Evolutionary conservation across 2,888 invertebrate species (phyloP), one percentile per base, ranked within the genome.

Genomic region (Andrena hattorfiana): DNA sequence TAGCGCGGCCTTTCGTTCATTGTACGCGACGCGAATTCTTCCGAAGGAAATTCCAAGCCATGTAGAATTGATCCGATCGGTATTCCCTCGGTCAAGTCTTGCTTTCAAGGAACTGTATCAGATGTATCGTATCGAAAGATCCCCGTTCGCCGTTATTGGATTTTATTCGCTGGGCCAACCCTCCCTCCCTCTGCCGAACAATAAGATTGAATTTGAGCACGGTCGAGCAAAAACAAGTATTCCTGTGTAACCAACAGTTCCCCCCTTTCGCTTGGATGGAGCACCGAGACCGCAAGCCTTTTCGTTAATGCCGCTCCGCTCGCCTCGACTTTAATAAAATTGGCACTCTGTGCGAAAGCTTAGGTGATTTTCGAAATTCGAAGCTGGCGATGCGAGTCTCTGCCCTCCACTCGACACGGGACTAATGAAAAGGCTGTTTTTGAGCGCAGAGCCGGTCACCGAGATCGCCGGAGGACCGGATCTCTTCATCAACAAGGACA

Each of bases 401-500:
- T 32, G 16, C 13, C 10, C 13, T 56, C 10, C 32, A 32, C 26
- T 49, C 1, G 13, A 10, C 10, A 56, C 8, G 7, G 10, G 10
- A 10, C 5, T 35, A 48, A 23, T 23, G 32, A 64, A 56, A 56
- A 7, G n/a, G 0, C n/a, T 13, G 10, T 23, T 51, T 56, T 10
- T 77, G 26, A 63, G 94, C 94, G 16, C 95, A 98, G 97, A 98
- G 93, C 97, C 97, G 68, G 96, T 97, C 90, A 97, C 97, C 54
- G 97, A 97, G 94, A 96, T 98, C 89, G 94, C 97, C 89, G 97
- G 97, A 51, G 97, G 97, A 59, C 96, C 97, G 28, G 97, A 97
- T 94, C 94, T 98, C 90, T 97, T 96, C 94, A 97, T 98, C 94
- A 97, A 97, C 94, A 96, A 96, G 90, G 97, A 97, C 67, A 97